A percentile compares a stretch with the other conserved stretches of the same genome.
phyloP scores from a whole-genome alignment of 2,797 vertebrate species.

The Gobionotothen gibberifrons region DNA sequence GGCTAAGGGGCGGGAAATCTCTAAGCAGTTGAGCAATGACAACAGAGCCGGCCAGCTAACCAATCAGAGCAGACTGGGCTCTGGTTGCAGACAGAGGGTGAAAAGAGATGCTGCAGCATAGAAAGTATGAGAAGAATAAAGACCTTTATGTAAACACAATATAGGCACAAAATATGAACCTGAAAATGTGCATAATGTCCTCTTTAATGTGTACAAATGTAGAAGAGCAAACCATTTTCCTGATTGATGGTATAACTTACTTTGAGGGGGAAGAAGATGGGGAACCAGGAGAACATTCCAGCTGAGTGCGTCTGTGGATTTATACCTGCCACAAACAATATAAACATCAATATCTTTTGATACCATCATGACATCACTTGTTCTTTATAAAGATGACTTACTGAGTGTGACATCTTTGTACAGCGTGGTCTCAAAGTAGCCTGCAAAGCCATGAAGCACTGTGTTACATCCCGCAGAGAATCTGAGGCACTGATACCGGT shows the following conservation, averaged over 20 bases:
- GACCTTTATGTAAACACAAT: too few relatives aligned
- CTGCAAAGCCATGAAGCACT: conserved; percentile 93
- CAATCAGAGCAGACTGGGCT: too few relatives aligned
- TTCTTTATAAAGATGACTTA: conserved; percentile 72
- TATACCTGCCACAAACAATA: conserved; percentile 84
- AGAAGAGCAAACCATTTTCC: background rate
- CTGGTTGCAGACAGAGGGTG: too few relatives aligned
- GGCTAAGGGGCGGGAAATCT: too few relatives aligned
- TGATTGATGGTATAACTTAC: conserved; percentile 72
- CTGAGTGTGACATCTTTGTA: conserved; percentile 93
- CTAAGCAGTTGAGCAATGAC: too few relatives aligned
- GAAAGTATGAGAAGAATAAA: too few relatives aligned
- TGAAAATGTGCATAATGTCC: too few relatives aligned
- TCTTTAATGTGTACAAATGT: too few relatives aligned
- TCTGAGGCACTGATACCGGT: conserved; percentile 90
- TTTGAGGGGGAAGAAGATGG: conserved; percentile 95
- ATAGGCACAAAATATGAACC: too few relatives aligned
- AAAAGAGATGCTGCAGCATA: too few relatives aligned
- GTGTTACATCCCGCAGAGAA: conserved; percentile 89
- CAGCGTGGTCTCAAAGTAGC: conserved; percentile 93
- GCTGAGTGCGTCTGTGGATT: conserved; percentile 94
- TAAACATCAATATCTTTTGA: background rate
- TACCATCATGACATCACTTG: background rate
- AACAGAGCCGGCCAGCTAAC: too few relatives aligned
- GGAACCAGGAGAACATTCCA: conserved; percentile 98